These are phyloP conservation scores for Lutjanus campechanus DNA, from an alignment of 2,797 vertebrate genomes.

Conservation along the genomic window DNA sequence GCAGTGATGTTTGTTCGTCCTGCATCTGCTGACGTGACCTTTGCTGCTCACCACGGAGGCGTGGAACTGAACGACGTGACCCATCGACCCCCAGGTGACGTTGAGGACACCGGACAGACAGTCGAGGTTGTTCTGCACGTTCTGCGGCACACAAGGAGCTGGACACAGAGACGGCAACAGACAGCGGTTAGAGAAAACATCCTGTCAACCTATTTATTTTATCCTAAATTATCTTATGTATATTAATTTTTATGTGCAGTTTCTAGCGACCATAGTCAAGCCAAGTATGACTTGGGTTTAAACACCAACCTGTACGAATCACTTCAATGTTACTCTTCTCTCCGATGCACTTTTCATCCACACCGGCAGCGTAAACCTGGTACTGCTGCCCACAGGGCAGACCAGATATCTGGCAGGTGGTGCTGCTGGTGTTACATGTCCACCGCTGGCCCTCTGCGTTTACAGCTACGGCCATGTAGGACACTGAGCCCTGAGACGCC, in stretches of 20 bases:
- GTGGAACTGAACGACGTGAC: conserved; percentile 65
- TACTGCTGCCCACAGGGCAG: conserved; percentile 83
- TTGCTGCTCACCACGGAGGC: conserved; percentile 63
- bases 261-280: background rate
- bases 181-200: background rate
- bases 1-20: conserved; percentile 57
- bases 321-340: conserved; percentile 68
- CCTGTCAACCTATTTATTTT: no score
- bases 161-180: conserved; percentile 14
- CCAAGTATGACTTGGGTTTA: background rate
- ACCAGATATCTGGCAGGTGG: conserved; percentile 73
- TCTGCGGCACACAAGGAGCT: conserved; percentile 86
- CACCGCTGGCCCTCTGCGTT: conserved; percentile 51
- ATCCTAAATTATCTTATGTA: no score
- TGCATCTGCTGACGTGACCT: conserved; percentile 54
- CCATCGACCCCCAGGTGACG: conserved; percentile 81
- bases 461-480: conserved; percentile 79
- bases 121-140: conserved; percentile 67
- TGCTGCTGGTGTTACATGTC: conserved; percentile 76
- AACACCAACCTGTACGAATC: conserved; percentile 75
- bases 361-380: conserved; percentile 77
- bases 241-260: background rate
- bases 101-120: conserved; percentile 81
- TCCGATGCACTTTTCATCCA: conserved; percentile 75
- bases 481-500: conserved; percentile 76